Base-by-base conservation (phyloP, 2,797 vertebrate species). In the Decapterus maruadsi region DNA sequence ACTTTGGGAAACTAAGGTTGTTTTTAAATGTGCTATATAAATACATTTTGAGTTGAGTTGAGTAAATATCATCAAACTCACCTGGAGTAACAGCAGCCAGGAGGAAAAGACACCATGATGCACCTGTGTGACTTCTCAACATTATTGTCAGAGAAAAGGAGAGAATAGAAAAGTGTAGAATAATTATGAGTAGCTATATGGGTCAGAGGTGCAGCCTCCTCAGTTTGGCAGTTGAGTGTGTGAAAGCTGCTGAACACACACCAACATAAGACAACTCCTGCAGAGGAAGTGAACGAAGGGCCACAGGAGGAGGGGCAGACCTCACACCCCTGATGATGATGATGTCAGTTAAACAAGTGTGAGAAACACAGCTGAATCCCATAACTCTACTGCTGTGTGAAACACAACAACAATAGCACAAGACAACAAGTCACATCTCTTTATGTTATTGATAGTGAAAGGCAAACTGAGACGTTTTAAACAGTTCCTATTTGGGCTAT, bases 51-150 rank as follows among this genome's bases (percentile, higher is more conserved):
- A 26, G 26, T 26, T 26, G 26, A 26, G 26, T 26, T 26, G n/a
- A n/a, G 0, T n/a, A 2, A 69, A 67, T 40, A 14, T 60, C 2
- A 20, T 64, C 20, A 57, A 42, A 69, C 82, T 65, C 43, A 92
- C 91, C 90, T 38, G 84, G 34, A 72, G 88, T 11, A 0, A 82
- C 0, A 70, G 77, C 75, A 68, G 75, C 66, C 53, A 91, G 56
- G 40, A 93, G 11, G 51, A 90, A 16, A n/a, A 87, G 29, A 45
- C 12, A 14, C 65, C 76, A 76, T 48, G 31, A 76, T 48, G 31
- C 48, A 1, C 40, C 19, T 1, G 0, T 6, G 10, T 13, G 50
- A 61, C 0, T 3, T 14, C 14, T 40, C 0, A 17, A 34, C 77
- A 50, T 58, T 62, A 65, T 83, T 3, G 20, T 56, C 10, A 9